phyloP scores from a whole-genome alignment of 2,797 vertebrate genomes.

The Paratrypauchen microcephalus region DNA sequence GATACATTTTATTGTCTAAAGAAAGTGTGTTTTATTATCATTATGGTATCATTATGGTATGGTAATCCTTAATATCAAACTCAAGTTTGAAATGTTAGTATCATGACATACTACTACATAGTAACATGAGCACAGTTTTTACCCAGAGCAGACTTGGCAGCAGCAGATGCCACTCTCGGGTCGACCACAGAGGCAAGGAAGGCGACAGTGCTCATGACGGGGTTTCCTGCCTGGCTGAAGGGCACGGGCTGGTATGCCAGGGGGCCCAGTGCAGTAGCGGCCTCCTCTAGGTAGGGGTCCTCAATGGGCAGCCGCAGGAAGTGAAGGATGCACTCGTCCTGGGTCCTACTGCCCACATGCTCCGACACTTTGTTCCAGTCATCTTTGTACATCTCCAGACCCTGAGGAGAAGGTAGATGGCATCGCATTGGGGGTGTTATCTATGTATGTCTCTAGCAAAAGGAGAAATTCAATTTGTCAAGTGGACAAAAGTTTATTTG shows the following conservation, averaged over 20 bases:
- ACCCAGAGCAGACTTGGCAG: constrained; percentile 92
- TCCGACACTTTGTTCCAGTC: constrained; percentile 99
- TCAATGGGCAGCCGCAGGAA: constrained; percentile 95
- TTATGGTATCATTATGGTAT: too few relatives aligned
- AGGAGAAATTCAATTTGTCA: too few relatives aligned
- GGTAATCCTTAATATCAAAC: too few relatives aligned
- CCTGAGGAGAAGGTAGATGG: constrained; percentile 66
- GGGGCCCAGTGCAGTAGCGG: constrained; percentile 87
- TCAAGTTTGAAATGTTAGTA: too few relatives aligned
- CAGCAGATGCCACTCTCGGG: constrained; percentile 92
- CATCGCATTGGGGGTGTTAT: too few relatives aligned
- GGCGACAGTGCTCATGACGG: constrained; percentile 97
- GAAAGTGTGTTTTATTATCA: too few relatives aligned
- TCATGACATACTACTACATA: too few relatives aligned
- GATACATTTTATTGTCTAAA: too few relatives aligned
- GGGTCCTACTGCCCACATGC: constrained; percentile 93
- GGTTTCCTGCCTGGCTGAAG: constrained; percentile 97
- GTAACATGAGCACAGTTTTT: constrained; percentile 22
- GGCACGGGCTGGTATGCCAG: constrained; percentile 95
- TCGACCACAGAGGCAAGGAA: constrained; percentile 97
- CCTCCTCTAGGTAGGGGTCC: constrained; percentile 92
- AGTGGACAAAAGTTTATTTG: too few relatives aligned
- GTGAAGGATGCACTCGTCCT: constrained; percentile 96
- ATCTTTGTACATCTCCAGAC: constrained; percentile 97
- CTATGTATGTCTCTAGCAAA: too few relatives aligned